Conservation (phyloP, 1,140 invertebrate species). For the Plutomurus gul region DNA sequence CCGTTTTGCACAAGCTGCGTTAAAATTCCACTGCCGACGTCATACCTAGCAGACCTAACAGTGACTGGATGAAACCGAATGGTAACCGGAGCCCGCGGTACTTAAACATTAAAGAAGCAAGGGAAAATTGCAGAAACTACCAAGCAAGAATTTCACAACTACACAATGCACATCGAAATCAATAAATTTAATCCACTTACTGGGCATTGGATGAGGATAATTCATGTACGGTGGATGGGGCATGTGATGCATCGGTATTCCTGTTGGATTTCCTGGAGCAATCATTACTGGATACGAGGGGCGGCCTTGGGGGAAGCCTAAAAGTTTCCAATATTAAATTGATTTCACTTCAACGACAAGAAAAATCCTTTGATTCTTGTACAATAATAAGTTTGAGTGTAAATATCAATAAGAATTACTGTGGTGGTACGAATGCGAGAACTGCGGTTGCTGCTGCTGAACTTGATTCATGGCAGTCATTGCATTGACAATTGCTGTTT, state of each 20-base stretch:
- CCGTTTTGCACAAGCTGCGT: background rate
- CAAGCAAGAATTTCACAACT: background rate
- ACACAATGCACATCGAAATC: background rate
- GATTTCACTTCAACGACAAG: too few relatives aligned
- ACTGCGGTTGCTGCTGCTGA: background rate
- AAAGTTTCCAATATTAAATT: background rate
- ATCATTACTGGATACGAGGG: background rate
- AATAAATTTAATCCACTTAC: background rate
- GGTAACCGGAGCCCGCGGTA: background rate
- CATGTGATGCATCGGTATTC: background rate
- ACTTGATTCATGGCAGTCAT: constrained; percentile 28
- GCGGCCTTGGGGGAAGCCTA: background rate
- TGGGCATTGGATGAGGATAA: background rate
- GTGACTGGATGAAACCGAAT: background rate
- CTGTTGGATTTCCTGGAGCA: background rate
- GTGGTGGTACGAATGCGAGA: background rate
- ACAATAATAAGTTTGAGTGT: too few relatives aligned
- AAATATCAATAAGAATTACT: too few relatives aligned
- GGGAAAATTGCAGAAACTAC: background rate
- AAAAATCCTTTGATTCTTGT: too few relatives aligned
- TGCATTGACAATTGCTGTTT: background rate
- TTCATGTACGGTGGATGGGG: background rate
- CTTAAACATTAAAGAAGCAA: background rate
- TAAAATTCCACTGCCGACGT: background rate
- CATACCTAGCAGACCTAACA: background rate